These are phyloP conservation scores for Bradypodion ventrale DNA, from an alignment of 2,797 vertebrate species.

Conservation along the genomic window DNA sequence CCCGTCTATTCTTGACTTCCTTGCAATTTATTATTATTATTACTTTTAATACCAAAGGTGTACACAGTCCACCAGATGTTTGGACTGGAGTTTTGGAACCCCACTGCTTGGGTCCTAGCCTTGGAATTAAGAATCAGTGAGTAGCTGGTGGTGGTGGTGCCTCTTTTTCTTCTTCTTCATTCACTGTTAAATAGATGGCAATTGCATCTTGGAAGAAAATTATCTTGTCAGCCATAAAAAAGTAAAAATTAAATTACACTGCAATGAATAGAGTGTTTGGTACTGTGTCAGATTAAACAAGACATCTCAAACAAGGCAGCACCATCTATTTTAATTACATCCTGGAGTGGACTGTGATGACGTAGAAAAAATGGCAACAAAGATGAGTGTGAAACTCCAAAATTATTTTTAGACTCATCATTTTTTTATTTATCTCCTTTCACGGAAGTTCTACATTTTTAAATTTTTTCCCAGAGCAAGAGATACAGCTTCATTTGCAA, in stretches of 20 bases:
- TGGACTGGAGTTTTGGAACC: too few species aligned
- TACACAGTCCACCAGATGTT: too few species aligned
- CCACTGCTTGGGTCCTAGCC: too few species aligned
- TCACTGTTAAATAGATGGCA: not conserved
- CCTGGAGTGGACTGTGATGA: not conserved
- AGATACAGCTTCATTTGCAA: not conserved
- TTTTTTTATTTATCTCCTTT: conserved; percentile 8
- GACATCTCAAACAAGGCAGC: not conserved
- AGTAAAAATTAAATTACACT: not conserved
- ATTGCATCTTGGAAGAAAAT: not conserved
- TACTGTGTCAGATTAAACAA: not conserved
- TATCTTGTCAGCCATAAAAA: not conserved
- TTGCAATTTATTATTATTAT: too few species aligned
- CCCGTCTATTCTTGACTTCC: too few species aligned
- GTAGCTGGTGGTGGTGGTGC: too few species aligned
- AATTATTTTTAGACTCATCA: conserved; percentile 8
- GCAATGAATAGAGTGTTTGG: not conserved
- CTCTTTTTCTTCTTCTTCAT: too few species aligned
- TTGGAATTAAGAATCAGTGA: too few species aligned
- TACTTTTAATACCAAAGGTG: too few species aligned
- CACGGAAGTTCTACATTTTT: conserved; percentile 4
- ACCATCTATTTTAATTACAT: not conserved
- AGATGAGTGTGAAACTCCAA: conserved; percentile 6
- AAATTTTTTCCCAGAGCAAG: not conserved
- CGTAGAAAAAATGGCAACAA: conserved; percentile 16